Percentiles rank a stretch among this genome's conserved stretches.
phyloP scores from a whole-genome alignment of 1,140 invertebrate genomes.

The Brachionus plicatilis region DNA sequence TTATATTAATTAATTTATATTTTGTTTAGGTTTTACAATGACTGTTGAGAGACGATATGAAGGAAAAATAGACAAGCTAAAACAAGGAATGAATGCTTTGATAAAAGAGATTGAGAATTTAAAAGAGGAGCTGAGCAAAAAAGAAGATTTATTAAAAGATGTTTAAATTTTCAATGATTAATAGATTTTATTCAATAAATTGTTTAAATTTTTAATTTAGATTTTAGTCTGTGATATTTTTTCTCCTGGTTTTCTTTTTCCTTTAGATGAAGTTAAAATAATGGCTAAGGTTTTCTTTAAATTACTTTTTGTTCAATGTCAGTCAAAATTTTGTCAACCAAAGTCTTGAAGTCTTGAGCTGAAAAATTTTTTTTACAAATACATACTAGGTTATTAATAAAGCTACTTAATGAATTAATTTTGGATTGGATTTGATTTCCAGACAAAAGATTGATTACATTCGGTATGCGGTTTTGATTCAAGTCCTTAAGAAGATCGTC shows the following conservation, averaged over 20 bases:
- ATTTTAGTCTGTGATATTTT: background rate
- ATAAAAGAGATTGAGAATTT: conserved; percentile 12
- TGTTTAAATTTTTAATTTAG: background rate
- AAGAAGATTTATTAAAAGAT: background rate
- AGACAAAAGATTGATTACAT: background rate
- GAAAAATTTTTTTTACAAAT: background rate
- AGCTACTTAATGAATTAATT: background rate
- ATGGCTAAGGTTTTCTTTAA: background rate
- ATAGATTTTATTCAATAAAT: conserved; percentile 4
- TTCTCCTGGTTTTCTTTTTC: background rate
- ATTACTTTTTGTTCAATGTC: conserved; percentile 14
- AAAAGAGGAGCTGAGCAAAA: background rate
- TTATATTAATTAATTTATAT: background rate
- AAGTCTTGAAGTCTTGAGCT: background rate
- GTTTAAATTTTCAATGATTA: background rate
- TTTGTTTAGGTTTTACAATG: conserved; percentile 12
- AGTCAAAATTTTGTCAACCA: background rate
- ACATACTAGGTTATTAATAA: background rate
- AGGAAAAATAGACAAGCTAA: conserved; percentile 1
- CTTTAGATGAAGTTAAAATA: background rate
- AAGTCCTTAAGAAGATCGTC: conserved; percentile 10
- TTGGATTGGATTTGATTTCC: background rate
- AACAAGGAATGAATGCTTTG: conserved; percentile 28
- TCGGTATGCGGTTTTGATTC: background rate
- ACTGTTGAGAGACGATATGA: background rate